Evolutionary conservation across 1,140 invertebrate genomes (phyloP), one percentile per base, ranked within the genome.

Genomic region (Chymomyza costata): DNA sequence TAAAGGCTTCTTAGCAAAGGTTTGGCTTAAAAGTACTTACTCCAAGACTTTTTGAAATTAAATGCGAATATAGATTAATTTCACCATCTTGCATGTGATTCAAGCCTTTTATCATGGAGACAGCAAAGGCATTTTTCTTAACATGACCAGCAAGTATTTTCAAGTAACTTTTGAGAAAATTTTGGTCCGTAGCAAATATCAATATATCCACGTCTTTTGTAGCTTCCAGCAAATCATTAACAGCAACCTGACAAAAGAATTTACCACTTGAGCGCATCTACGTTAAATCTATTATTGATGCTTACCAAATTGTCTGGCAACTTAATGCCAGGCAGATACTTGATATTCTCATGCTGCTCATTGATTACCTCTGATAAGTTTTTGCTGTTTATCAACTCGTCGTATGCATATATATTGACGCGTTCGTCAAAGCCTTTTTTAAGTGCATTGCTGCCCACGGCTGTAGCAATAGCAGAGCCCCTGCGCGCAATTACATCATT

Each of bases 101-200:
- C 85, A 99, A 96, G 50, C 97, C 97, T 94, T 99, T 99, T 63
- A 98, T 95, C 13, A 99, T 89, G 0, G 97, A 98, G 11, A 99
- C 87, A 10, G 93, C 97, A 58, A 96, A 90, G 10, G 96, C 95
- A 25, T 89, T 91, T n/a, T 91, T 87, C 83, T 98, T 99, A 15
- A 99, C 91, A 83, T 95, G 94, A 8, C 94, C 96, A 14, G 92
- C 88, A 11, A 99, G 85, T 28, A 92, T 92, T 32, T 91, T 90
- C 86, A 96, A 98, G 68, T 97, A 90, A 15, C 89, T 90, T 28
- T 90, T 88, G 3, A 99, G 93, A 86, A 99, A 99, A 86, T 97
- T 96, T 88, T 99, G 97, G 5, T 97, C 97, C 1, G 99, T 89
- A n/a, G 99, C 97, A 87, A 99, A 99, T 43, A 99, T 93, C 7